Conservation (phyloP, 1,140 invertebrate species). For the Macrostomum lignano region DNA sequence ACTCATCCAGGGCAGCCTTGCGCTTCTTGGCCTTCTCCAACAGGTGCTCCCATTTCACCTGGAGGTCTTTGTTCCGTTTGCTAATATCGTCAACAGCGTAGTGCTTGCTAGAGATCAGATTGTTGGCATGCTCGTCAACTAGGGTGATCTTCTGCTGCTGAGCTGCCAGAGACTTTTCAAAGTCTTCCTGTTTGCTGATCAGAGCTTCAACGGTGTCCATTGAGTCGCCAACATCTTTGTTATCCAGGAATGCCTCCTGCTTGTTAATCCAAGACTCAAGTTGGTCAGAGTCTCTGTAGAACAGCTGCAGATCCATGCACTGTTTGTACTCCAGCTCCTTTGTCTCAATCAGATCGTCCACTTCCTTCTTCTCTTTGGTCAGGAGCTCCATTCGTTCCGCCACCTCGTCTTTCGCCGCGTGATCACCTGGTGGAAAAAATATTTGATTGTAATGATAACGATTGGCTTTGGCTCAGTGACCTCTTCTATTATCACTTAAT, state of each 20-base stretch:
- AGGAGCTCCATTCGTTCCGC: constrained; percentile 35
- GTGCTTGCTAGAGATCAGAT: constrained; percentile 70
- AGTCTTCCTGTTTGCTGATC: constrained; percentile 94
- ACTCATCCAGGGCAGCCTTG: constrained; percentile 54
- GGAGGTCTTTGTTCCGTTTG: constrained; percentile 50
- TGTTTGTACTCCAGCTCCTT: constrained; percentile 80
- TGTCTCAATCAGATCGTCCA: constrained; percentile 75
- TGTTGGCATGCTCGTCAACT: constrained; percentile 87
- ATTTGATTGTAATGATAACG: no score
- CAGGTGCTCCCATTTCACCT: constrained; percentile 52
- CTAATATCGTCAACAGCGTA: constrained; percentile 88
- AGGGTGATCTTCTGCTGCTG: constrained; percentile 81
- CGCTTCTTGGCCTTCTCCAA: constrained; percentile 57
- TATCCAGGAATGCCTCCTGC: constrained; percentile 82
- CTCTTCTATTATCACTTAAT: no score
- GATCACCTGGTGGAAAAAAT: no score
- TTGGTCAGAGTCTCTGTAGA: constrained; percentile 78
- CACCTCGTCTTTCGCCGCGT: constrained; percentile 1
- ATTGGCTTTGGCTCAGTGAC: no score
- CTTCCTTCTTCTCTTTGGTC: constrained; percentile 47
- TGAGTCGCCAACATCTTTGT: constrained; percentile 83
- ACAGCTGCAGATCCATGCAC: constrained; percentile 92
- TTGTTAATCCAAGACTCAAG: constrained; percentile 95
- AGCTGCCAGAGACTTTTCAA: constrained; percentile 82
- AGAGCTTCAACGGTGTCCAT: constrained; percentile 82